Evolutionary conservation across 2,797 vertebrate genomes (phyloP), one percentile per base, ranked within the genome.

Genomic region (Micrastur ruficollis): DNA sequence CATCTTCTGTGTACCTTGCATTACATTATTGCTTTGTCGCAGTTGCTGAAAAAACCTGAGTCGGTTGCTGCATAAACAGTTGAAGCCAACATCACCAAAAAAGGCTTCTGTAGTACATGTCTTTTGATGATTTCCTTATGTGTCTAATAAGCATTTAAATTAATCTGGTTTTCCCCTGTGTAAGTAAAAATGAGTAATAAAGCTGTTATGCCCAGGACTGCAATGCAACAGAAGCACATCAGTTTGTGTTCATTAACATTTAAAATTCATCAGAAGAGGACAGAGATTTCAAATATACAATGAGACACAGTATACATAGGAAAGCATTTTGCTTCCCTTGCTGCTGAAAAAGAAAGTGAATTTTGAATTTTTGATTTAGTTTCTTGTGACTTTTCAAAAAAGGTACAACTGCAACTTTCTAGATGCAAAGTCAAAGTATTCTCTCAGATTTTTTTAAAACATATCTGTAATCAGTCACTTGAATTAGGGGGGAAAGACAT

Each of bases 1-100:
- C 0, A 9, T 79, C 63, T 53, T 40, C 52, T 34, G 5, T 66
- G 14, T 79, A 86, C 53, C 58, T 71, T 63, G 5, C 44, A 50
- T 71, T 74, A 29, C 26, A 3, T 72, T 86, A 58, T 16, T 91
- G 26, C 76, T 78, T 88, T 81, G 82, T 83, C 62, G 86, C 0
- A 0, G 73, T 47, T 65, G 66, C 88, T 93, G 79, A 89, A 68
- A 61, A 81, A 91, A 62, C 76, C 32, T 76, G 76, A 92, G 61
- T 83, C 15, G 1, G 82, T 95, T 97, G 85, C 91, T 93, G 38
- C 61, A 66, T 95, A 81, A 96, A 89, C 90, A 90, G n/a, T 72
- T 81, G 84, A 75, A 93, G 42, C 90, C 81, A 94, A 81, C 95
- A 94, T 90, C 73, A 83, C 95, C 95, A 96, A 93, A 96, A 96